Evolutionary conservation across 2,113 vertebrate genomes (phyloP).

Genomic region (Microcebus jonahi): DNA sequence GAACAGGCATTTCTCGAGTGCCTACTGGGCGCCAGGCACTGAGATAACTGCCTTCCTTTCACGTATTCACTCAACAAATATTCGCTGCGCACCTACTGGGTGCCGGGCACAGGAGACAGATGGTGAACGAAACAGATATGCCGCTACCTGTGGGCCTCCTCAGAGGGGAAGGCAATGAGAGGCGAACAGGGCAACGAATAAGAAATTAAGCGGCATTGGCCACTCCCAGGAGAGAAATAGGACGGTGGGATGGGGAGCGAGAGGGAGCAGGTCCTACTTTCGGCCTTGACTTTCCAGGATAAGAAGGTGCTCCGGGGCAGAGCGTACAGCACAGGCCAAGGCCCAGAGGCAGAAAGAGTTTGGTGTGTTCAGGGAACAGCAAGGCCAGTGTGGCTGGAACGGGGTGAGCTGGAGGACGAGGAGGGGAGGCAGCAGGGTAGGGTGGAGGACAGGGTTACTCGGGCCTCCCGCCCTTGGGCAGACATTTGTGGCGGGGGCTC

Average conservation of each 20-base stretch:
- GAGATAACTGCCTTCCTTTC: not conserved
- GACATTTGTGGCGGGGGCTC: not conserved
- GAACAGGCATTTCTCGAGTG: not conserved
- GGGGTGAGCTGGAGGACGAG: not conserved
- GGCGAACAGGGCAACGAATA: not conserved
- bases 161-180: not conserved
- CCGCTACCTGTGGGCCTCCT: too few species aligned
- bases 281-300: not conserved
- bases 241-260: too few species aligned
- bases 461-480: not conserved
- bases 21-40: not conserved
- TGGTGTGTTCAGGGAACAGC: not conserved
- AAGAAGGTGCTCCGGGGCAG: not conserved
- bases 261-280: not conserved
- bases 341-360: not conserved
- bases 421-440: fast-evolving
- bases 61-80: not conserved
- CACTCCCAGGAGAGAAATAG: not conserved
- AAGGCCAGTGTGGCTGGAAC: not conserved
- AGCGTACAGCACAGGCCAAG: too few species aligned
- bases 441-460: too few species aligned
- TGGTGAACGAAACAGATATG: not conserved
- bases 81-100: not conserved
- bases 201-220: not conserved
- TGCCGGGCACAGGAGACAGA: not conserved